Evolutionary conservation across 2,888 invertebrate species (phyloP).

Genomic region (Dicroscelio sp.): DNA sequence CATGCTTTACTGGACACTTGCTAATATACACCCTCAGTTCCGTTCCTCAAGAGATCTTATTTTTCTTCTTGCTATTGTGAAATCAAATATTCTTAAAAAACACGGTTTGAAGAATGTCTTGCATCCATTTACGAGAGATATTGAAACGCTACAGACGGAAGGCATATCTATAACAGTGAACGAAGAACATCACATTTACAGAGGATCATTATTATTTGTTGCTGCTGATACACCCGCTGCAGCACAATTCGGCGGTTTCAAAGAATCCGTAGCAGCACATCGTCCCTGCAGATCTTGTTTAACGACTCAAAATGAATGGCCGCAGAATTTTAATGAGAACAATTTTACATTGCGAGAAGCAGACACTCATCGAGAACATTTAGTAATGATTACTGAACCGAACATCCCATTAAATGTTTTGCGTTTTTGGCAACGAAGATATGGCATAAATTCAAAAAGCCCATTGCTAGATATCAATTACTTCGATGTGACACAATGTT

Average conservation of each 20-base stretch:
- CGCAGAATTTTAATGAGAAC: not conserved
- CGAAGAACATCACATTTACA: conserved; percentile 37
- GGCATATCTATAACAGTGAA: not conserved
- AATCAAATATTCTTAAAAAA: conserved; percentile 69
- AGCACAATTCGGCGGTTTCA: conserved; percentile 75
- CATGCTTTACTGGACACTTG: conserved; percentile 48
- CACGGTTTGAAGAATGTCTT: conserved; percentile 65
- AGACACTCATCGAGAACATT: not conserved
- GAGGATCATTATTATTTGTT: not conserved
- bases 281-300: conserved; percentile 77
- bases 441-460: not conserved
- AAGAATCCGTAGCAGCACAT: conserved; percentile 76
- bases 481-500: not conserved
- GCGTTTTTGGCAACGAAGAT: conserved; percentile 2
- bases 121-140: conserved; percentile 68
- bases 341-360: not conserved
- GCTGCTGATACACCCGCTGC: conserved; percentile 1
- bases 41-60: conserved; percentile 67
- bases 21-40: conserved; percentile 24
- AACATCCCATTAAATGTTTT: not conserved
- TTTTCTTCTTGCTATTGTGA: conserved; percentile 70
- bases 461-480: not conserved
- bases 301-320: conserved; percentile 9
- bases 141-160: conserved; percentile 61
- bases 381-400: not conserved